Conservation (phyloP, 2,888 invertebrate species). For the Himalopsyche tibetana region DNA sequence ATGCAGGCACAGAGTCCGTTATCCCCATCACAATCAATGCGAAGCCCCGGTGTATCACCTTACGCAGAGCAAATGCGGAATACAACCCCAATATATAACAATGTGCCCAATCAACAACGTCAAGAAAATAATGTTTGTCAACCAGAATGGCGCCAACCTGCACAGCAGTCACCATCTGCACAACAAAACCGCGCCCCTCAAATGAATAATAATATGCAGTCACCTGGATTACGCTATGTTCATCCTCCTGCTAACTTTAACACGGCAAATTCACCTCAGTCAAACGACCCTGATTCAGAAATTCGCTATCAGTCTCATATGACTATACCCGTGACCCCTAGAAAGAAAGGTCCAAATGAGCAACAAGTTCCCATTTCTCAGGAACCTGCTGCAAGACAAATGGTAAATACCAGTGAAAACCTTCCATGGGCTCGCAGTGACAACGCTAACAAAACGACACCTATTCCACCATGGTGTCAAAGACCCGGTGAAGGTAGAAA, state of each 20-base stretch:
- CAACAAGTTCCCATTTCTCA: conserved; percentile 68
- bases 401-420: conserved; percentile 74
- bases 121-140: conserved; percentile 35
- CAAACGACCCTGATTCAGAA: conserved; percentile 66
- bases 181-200: conserved; percentile 69
- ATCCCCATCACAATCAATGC: conserved; percentile 67
- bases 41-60: conserved; percentile 68
- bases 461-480: conserved; percentile 72
- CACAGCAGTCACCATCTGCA: conserved; percentile 69
- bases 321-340: conserved; percentile 74
- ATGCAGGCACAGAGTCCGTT: conserved; percentile 67
- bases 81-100: conserved; percentile 60
- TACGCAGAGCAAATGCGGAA: conserved; percentile 67
- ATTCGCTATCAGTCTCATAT: conserved; percentile 75
- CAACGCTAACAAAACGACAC: conserved; percentile 57
- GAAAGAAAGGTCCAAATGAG: conserved; percentile 71
- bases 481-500: conserved; percentile 72
- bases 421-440: conserved; percentile 74
- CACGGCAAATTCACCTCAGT: conserved; percentile 16
- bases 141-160: conserved; percentile 64
- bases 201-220: conserved; percentile 51
- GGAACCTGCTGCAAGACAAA: conserved; percentile 71
- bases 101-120: conserved; percentile 39
- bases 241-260: conserved; percentile 54
- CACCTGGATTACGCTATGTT: conserved; percentile 19